Conservation (phyloP, 2,888 invertebrate species). For the Elgonia sp. region DNA sequence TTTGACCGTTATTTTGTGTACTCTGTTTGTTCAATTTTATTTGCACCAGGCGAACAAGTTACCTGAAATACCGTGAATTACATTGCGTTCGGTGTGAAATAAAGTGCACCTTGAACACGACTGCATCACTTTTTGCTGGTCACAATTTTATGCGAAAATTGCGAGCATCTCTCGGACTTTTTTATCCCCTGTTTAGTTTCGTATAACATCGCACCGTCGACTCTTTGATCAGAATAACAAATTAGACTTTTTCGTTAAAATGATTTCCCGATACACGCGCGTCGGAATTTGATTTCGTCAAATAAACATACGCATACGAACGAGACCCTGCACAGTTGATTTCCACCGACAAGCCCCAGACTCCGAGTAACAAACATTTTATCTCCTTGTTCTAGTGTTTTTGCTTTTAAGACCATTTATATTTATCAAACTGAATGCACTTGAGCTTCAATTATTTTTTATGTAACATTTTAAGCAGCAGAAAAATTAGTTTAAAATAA, state of each 20-base stretch:
- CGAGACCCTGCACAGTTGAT: neutral
- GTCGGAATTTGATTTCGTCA: neutral
- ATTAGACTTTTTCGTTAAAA: constrained; percentile 50
- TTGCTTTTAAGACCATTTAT: neutral
- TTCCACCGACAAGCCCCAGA: neutral
- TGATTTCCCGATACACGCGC: constrained; percentile 9
- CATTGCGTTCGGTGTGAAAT: neutral
- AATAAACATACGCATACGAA: constrained; percentile 19
- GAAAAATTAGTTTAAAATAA: too few relatives aligned
- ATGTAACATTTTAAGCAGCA: too few relatives aligned
- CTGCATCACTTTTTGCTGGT: neutral
- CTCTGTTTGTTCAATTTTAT: neutral
- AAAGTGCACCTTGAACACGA: constrained; percentile 22
- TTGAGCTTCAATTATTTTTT: neutral
- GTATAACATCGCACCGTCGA: constrained; percentile 13
- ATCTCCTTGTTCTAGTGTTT: neutral
- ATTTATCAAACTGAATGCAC: neutral
- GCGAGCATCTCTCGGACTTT: neutral
- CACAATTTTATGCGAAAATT: constrained; percentile 42
- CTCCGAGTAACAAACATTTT: neutral
- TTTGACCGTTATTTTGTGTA: neutral
- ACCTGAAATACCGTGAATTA: constrained; percentile 35
- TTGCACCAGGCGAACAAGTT: constrained; percentile 9
- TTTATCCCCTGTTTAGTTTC: constrained; percentile 19
- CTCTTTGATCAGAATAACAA: constrained; percentile 55